Conservation (phyloP, 1,140 invertebrate species). For the Akabosia matsudoensis region DNA sequence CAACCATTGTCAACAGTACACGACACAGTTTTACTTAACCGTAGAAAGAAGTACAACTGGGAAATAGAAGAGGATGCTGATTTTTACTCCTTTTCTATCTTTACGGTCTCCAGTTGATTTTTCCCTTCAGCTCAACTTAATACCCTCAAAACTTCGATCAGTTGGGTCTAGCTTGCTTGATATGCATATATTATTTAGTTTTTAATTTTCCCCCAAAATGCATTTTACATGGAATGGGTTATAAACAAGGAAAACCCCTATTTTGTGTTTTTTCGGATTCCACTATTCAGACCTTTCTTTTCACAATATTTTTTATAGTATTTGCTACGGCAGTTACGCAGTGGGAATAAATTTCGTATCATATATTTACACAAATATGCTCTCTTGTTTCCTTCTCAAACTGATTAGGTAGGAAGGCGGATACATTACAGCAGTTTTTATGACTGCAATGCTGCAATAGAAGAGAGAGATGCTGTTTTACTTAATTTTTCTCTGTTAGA, state of each 20-base stretch:
- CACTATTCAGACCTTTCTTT: neutral
- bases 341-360: neutral
- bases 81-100: conserved; percentile 4
- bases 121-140: neutral
- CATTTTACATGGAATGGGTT: neutral
- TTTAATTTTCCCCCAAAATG: conserved; percentile 7
- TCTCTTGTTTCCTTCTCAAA: neutral
- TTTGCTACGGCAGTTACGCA: neutral
- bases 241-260: no score
- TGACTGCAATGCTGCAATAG: neutral
- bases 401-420: conserved; percentile 5
- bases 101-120: neutral
- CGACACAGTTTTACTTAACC: no score
- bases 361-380: neutral
- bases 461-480: neutral
- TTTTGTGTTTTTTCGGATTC: no score
- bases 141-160: neutral
- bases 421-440: conserved; percentile 22
- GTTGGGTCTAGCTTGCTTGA: neutral
- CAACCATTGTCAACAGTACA: neutral
- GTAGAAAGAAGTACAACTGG: no score
- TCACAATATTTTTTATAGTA: neutral
- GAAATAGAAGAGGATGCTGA: conserved; percentile 6
- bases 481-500: neutral
- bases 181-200: neutral